Evolutionary conservation across 2,888 invertebrate genomes (phyloP).

Genomic region (Hypolimnas misippus): DNA sequence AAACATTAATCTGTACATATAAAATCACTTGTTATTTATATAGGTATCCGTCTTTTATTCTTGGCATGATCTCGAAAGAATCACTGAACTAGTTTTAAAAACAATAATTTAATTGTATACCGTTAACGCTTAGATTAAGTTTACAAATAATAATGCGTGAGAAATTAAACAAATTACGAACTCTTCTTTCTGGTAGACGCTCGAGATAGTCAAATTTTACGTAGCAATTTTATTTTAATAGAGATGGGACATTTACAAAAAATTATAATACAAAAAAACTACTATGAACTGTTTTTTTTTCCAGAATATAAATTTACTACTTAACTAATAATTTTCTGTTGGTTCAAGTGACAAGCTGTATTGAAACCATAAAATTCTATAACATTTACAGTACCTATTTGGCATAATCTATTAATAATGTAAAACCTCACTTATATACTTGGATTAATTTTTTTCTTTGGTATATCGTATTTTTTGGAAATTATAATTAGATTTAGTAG

Average conservation of each 20-base stretch:
- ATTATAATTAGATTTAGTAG: too few species aligned
- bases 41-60: too few species aligned
- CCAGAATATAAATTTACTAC: constrained; percentile 54
- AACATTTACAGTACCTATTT: too few species aligned
- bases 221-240: neutral
- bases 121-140: neutral
- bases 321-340: constrained; percentile 52
- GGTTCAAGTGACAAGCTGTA: constrained; percentile 37
- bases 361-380: too few species aligned
- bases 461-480: too few species aligned
- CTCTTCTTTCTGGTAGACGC: neutral
- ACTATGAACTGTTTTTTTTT: neutral
- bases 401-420: constrained; percentile 2
- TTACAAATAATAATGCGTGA: neutral
- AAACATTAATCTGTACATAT: too few species aligned
- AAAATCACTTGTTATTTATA: too few species aligned
- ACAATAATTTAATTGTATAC: neutral
- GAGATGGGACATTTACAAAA: neutral
- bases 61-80: neutral
- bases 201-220: neutral
- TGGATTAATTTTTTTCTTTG: too few species aligned
- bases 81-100: neutral
- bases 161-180: neutral
- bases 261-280: neutral
- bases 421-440: too few species aligned